Evolutionary conservation across 2,113 vertebrate genomes (phyloP).

Genomic region (Rhagologus leucostigma): DNA sequence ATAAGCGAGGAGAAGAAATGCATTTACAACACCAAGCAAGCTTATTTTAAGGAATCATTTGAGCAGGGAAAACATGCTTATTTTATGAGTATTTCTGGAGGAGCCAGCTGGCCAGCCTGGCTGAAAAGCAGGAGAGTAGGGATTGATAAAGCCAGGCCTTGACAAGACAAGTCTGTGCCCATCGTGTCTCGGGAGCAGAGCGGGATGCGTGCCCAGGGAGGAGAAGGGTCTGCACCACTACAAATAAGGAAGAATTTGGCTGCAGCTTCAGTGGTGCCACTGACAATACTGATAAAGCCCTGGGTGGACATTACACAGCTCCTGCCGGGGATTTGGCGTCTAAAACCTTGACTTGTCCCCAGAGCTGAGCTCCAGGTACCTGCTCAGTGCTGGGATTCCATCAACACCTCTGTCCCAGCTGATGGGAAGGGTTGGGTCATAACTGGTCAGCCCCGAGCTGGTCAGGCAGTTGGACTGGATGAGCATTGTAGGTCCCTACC

Average conservation of each 20-base stretch:
- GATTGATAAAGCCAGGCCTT: not conserved
- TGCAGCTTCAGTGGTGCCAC: not conserved
- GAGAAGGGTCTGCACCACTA: not conserved
- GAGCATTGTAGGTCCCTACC: accelerated
- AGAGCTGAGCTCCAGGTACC: not conserved
- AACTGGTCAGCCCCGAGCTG: not conserved
- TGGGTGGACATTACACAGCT: not conserved
- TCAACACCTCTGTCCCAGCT: accelerated
- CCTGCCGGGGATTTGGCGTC: accelerated
- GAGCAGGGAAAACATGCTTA: not conserved
- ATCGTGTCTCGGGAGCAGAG: accelerated
- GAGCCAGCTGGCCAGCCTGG: not conserved
- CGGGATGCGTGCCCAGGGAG: not conserved
- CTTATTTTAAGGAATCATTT: not conserved
- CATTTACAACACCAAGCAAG: not conserved
- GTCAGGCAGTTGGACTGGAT: not conserved
- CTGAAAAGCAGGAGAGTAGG: not conserved
- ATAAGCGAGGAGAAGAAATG: accelerated
- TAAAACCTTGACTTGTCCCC: not conserved
- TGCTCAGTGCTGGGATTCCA: not conserved
- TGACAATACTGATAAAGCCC: not conserved
- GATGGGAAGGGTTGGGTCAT: not conserved
- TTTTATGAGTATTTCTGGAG: not conserved
- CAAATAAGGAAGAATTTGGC: not conserved
- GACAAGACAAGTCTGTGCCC: not conserved